Base-by-base conservation (phyloP, 2,888 invertebrate species). In the Ganaspis brasiliensis region DNA sequence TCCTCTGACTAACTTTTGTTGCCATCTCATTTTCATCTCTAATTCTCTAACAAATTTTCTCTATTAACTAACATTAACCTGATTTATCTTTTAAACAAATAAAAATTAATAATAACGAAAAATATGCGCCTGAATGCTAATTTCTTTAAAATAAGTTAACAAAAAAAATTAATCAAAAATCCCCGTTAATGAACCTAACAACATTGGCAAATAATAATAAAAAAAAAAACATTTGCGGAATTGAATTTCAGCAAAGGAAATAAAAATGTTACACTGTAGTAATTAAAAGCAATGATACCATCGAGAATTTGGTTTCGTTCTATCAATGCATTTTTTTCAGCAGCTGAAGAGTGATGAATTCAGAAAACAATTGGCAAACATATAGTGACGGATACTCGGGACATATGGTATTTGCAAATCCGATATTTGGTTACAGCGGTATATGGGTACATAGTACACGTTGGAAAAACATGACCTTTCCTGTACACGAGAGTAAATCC, bases 341-440 rank as follows among this genome's bases (percentile, higher is more conserved):
- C 37, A 35, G 67, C 16, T 73, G 61, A 14, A 63, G 24, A 12
- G 16, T 61, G 37, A 61, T 35, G 45, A 67, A 45, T 67, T 67
- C 31, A n/a, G 26, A 31, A 31, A 26, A 57, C n/a, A 14, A 59
- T 59, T 31, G 59, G 16, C n/a, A 24, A 78, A 77, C 77, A 78
- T 78, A 79, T 78, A 79, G 78, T 79, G 79, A 77, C 79, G 76
- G 80, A 80, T 80, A 73, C 77, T 76, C 81, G 77, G 76, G 76
- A 77, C 76, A 79, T 73, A 40, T 67, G 21, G 61, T 10, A 61
- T 77, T 76, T 74, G 76, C 70, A 82, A 82, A 82, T 82, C 78
- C 78, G 76, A 82, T 82, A 79, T 81, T 67, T 67, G 67, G 45
- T 67, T 67, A 67, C 67, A 45, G 24, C 45, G 40, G 70, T 73